A percentile compares a stretch with the other conserved stretches of the same genome.
These are phyloP conservation scores for Ceyx margarethae DNA, from an alignment of 2,113 vertebrate species.

Conservation along the genomic window DNA sequence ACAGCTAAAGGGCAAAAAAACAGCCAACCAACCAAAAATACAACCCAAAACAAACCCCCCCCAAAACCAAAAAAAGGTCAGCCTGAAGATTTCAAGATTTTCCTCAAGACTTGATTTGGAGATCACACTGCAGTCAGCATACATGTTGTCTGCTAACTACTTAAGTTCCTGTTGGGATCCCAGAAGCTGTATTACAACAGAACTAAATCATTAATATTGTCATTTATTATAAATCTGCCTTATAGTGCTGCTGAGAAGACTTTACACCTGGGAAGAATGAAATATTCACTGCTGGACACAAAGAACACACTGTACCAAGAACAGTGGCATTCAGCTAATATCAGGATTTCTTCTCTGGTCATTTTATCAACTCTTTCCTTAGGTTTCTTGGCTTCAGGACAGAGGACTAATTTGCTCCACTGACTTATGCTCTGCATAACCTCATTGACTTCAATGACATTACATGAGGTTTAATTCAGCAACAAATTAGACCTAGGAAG, in stretches of 20 bases:
- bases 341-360: slow-evolving; percentile 20
- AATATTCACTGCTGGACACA: slow-evolving; percentile 41
- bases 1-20: neutral
- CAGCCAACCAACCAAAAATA: too few species aligned
- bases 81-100: neutral
- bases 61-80: neutral
- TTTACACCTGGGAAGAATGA: slow-evolving; percentile 55
- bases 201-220: slow-evolving; percentile 19
- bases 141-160: neutral
- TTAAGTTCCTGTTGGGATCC: neutral
- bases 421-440: slow-evolving; percentile 18
- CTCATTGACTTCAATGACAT: slow-evolving; percentile 40
- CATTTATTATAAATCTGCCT: slow-evolving; percentile 28
- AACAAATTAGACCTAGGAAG: slow-evolving; percentile 14
- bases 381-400: slow-evolving; percentile 30
- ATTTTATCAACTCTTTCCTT: slow-evolving; percentile 35
- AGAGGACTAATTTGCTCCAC: slow-evolving; percentile 36
- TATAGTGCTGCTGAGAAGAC: slow-evolving; percentile 16
- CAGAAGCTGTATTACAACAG: neutral
- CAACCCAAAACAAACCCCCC: too few species aligned
- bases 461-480: slow-evolving; percentile 35
- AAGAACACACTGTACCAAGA: slow-evolving; percentile 11
- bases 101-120: neutral
- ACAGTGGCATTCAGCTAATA: slow-evolving; percentile 23
- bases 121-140: neutral